Evolutionary conservation across 2,888 invertebrate genomes (phyloP).

Genomic region (Arctia plantaginis): DNA sequence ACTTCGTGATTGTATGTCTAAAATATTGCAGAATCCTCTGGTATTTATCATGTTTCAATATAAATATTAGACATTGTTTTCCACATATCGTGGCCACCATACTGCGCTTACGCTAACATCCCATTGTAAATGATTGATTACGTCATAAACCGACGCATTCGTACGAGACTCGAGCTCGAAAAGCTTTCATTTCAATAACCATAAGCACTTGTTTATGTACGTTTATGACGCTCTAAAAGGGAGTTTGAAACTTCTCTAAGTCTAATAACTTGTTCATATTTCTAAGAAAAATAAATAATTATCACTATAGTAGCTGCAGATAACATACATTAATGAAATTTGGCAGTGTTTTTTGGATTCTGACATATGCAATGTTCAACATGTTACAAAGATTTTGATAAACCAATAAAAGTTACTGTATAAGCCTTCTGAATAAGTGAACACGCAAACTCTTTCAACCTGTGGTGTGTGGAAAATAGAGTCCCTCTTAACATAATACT

Average conservation of each 20-base stretch:
- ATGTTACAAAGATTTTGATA: not conserved
- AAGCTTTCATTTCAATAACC: slow-evolving; percentile 33
- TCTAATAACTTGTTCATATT: not conserved
- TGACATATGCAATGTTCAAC: not conserved
- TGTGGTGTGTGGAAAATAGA: not conserved
- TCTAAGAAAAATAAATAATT: not conserved
- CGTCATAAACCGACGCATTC: slow-evolving; percentile 36
- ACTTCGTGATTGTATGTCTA: too few relatives aligned
- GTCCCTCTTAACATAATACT: not conserved
- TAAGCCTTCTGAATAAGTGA: not conserved
- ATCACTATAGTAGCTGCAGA: not conserved
- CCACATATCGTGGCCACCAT: slow-evolving; percentile 18
- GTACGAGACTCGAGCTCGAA: slow-evolving; percentile 17
- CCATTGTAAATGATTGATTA: slow-evolving; percentile 50
- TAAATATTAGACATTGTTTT: not conserved
- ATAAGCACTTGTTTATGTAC: slow-evolving; percentile 19
- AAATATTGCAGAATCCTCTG: too few relatives aligned
- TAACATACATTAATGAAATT: not conserved
- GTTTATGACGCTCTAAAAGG: not conserved
- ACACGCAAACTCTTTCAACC: not conserved
- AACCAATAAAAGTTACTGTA: not conserved
- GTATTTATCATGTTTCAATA: not conserved
- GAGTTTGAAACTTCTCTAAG: slow-evolving; percentile 1
- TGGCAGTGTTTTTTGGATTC: not conserved
- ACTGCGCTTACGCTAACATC: slow-evolving; percentile 33